Percentiles rank a stretch among this genome's conserved stretches.
Conservation (phyloP, 2,888 invertebrate species). For the Mimachlamys varia region DNA sequence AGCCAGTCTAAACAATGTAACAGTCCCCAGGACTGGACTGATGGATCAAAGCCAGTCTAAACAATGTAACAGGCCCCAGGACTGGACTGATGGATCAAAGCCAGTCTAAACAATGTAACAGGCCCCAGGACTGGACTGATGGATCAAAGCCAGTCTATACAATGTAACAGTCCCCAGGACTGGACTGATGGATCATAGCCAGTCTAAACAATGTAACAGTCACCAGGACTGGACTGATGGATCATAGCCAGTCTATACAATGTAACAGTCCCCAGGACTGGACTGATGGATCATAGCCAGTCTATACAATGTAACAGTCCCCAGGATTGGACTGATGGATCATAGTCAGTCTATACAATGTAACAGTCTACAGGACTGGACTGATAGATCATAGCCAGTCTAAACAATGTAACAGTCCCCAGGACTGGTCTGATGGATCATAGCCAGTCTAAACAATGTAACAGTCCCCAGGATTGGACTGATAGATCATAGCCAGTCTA, state of each 20-base stretch:
- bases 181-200: no score
- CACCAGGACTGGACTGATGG: no score
- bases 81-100: no score
- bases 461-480: no score
- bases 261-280: no score
- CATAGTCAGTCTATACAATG: background rate
- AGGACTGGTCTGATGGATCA: no score
- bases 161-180: background rate
- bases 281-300: no score
- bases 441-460: background rate
- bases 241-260: background rate
- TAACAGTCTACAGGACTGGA: no score
- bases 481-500: background rate
- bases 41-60: background rate
- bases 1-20: background rate
- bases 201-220: background rate
- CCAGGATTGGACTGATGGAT: no score
- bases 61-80: background rate
- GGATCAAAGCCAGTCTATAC: background rate
- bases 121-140: no score
- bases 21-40: no score
- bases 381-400: no score
- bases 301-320: background rate
- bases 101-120: background rate
- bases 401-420: background rate